Evolutionary conservation across 2,797 vertebrate genomes (phyloP), one percentile per base, ranked within the genome.

Genomic region (Naso thynnoides): DNA sequence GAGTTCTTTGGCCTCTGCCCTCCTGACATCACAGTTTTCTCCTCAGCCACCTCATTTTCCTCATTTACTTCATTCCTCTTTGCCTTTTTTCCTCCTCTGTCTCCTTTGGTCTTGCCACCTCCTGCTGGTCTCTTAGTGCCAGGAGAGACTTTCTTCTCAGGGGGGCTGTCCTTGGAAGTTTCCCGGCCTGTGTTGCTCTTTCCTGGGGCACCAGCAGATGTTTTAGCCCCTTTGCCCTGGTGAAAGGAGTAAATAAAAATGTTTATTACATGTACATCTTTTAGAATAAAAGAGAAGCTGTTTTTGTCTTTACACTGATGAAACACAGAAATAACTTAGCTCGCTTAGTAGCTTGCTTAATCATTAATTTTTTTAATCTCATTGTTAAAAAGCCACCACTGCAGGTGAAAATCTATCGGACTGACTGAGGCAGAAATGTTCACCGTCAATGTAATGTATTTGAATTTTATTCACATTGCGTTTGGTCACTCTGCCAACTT

Each of bases 1-100:
- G 86, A 76, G 3, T 90, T 96, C 79, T 94, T 95, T 2, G 92
- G 92, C 56, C 83, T 94, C 71, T 81, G 92, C 0, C 82, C 86
- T 3, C 58, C 73, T 1, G 62, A 55, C 2, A 31, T 38, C 1
- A 53, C 36, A 44, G 19, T 36, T 45, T 67, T 85, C 27, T 90
- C 78, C 42, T 85, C 88, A 10, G 55, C 53, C 0, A 69, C 57
- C 26, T 78, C 87, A 18, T 65, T 57, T 26, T 79, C 76, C 5
- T 69, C 79, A 18, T 83, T 77, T 0, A 45, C 57, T 2, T 85
- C 67, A 65, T 87, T 82, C 60, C 31, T 94, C 84, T 93, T 90
- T 57, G 77, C 75, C 70, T 73, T 85, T 80, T 95, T 95, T 42
- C 88, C 91, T 57, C 90, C 86, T 56, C 61, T 52, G 0, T 59